phyloP scores from a whole-genome alignment of 1,140 invertebrate genomes.

The Oryzaephilus surinamensis region DNA sequence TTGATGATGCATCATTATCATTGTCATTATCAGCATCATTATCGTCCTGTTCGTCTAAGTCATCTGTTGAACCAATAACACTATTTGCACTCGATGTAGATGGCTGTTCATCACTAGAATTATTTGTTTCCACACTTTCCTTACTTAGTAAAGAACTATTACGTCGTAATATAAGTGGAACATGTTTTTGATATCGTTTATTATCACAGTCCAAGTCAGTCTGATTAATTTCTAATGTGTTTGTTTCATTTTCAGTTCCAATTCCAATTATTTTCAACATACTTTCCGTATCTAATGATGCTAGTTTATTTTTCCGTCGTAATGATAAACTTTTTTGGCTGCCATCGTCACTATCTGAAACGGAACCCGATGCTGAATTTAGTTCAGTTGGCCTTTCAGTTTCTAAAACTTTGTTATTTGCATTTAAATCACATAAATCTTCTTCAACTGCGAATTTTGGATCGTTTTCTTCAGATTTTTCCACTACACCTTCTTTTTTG shows the following conservation, averaged over 20 bases:
- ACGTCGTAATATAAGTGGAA: not conserved
- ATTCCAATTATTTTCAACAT: not conserved
- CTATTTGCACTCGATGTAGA: not conserved
- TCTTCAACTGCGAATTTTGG: not conserved
- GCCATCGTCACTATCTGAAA: not conserved
- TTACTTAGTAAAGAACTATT: not conserved
- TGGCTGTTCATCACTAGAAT: not conserved
- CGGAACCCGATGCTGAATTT: too few relatives aligned
- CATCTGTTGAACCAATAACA: not conserved
- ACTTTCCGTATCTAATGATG: not conserved
- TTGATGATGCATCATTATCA: too few relatives aligned
- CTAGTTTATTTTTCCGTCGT: not conserved
- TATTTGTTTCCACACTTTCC: not conserved
- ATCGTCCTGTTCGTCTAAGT: not conserved
- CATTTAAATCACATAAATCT: not conserved
- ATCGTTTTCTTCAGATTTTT: slow-evolving; percentile 15
- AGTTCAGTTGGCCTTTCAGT: too few relatives aligned
- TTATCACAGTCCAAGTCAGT: not conserved
- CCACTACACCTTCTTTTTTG: slow-evolving; percentile 21
- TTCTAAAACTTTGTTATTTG: not conserved
- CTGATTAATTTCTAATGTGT: not conserved
- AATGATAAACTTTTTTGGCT: not conserved
- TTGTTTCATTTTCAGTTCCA: not conserved
- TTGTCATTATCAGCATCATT: slow-evolving; percentile 6
- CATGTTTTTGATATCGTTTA: not conserved